Conservation (phyloP, 2,113 vertebrate genomes). For the Upupa epops region DNA sequence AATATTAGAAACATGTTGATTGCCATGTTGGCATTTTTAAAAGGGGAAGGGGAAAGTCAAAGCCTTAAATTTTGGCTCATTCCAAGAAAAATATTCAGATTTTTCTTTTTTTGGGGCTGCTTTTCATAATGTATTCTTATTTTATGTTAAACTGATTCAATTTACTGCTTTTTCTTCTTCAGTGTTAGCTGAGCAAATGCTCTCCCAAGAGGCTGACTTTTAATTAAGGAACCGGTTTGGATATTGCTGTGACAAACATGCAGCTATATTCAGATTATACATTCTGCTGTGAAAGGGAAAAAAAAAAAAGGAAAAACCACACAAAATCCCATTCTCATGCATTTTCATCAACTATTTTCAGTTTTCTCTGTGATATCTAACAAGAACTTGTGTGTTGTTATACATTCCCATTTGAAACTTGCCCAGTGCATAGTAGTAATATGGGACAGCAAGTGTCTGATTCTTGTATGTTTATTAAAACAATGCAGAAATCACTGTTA, state of each 20-base stretch:
- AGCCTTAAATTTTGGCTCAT: background rate
- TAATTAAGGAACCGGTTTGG: conserved; percentile 55
- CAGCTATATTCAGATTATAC: background rate
- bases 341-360: background rate
- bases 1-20: background rate
- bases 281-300: background rate
- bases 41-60: background rate
- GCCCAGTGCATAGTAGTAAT: background rate
- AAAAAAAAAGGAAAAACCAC: no score
- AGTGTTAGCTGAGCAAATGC: background rate
- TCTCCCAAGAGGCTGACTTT: conserved; percentile 6
- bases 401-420: background rate
- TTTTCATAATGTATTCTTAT: conserved; percentile 38
- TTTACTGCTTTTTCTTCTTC: background rate
- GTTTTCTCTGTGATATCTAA: background rate
- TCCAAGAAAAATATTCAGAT: background rate
- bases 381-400: background rate
- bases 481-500: background rate
- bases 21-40: background rate
- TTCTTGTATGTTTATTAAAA: background rate
- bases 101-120: conserved; percentile 12
- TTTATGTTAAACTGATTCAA: conserved; percentile 15
- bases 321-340: background rate
- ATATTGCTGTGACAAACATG: conserved; percentile 10
- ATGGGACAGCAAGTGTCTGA: background rate